Conservation (phyloP, 2,797 vertebrate species). For the Nyctalus aviator region DNA sequence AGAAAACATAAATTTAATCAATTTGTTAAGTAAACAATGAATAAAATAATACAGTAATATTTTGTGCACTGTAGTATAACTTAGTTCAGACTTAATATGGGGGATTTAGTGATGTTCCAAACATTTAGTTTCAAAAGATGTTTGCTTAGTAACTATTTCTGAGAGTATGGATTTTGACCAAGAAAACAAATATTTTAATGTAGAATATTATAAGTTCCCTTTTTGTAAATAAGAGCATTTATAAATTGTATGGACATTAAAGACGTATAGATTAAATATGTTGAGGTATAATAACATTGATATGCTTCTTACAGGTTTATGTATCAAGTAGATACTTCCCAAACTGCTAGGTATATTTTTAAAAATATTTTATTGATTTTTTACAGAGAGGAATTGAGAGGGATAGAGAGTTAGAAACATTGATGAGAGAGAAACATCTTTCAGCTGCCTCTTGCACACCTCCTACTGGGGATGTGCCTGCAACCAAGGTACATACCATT, state of each 20-base stretch:
- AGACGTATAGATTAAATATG: not conserved
- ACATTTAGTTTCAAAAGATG: not conserved
- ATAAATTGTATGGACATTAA: conserved; percentile 29
- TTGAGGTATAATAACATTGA: not conserved
- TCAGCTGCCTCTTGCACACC: too few relatives aligned
- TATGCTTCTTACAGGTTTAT: not conserved
- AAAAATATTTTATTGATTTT: too few relatives aligned
- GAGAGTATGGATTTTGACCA: not conserved
- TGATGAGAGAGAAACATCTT: too few relatives aligned
- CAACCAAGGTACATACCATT: too few relatives aligned
- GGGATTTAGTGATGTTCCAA: not conserved
- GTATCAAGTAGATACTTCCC: not conserved
- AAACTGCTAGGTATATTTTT: not conserved
- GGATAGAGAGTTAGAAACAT: too few relatives aligned
- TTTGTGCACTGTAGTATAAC: not conserved
- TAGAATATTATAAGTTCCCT: not conserved
- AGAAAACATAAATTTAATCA: not conserved
- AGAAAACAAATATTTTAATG: not conserved
- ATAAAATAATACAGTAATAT: not conserved
- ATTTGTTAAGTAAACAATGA: not conserved
- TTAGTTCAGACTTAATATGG: not conserved
- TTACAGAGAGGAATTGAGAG: too few relatives aligned
- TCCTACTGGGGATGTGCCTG: too few relatives aligned
- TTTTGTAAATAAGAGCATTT: not conserved
- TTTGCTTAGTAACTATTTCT: not conserved